Conservation (phyloP, 2,888 invertebrate genomes). For the Melieria crassipennis region DNA sequence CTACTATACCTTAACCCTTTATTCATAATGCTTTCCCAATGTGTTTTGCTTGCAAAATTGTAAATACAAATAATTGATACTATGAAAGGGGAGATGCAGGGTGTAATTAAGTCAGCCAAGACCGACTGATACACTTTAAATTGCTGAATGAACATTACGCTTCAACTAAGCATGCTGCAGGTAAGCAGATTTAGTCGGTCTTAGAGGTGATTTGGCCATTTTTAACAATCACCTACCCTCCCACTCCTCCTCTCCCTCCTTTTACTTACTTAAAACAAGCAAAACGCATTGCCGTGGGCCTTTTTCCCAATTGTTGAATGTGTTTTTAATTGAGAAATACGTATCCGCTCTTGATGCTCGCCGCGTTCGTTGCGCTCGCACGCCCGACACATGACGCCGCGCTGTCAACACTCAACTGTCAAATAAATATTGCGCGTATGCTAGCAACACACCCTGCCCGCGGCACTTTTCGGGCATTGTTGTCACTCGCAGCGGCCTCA, state of each 20-base stretch:
- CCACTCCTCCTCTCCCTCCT: no score
- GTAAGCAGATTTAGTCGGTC: no score
- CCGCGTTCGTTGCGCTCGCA: not conserved
- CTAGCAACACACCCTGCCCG: not conserved
- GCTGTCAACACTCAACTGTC: slow-evolving; percentile 29
- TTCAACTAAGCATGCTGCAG: no score
- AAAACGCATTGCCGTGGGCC: not conserved
- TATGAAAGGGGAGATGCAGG: not conserved
- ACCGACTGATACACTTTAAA: no score
- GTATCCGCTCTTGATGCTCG: slow-evolving; percentile 3
- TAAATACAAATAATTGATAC: not conserved
- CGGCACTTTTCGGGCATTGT: slow-evolving; percentile 6
- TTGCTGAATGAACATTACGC: no score
- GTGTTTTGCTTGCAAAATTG: not conserved
- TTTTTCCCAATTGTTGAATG: not conserved
- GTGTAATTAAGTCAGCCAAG: not conserved
- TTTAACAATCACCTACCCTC: not conserved
- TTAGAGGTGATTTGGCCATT: not conserved
- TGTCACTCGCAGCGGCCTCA: not conserved
- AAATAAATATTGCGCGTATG: no score
- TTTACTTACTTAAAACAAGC: not conserved
- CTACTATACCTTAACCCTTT: not conserved
- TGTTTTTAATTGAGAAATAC: not conserved
- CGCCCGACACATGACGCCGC: slow-evolving; percentile 30
- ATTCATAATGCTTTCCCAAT: not conserved